Base-by-base conservation (phyloP, 2,888 invertebrate genomes). In the Apoderus coryli region DNA sequence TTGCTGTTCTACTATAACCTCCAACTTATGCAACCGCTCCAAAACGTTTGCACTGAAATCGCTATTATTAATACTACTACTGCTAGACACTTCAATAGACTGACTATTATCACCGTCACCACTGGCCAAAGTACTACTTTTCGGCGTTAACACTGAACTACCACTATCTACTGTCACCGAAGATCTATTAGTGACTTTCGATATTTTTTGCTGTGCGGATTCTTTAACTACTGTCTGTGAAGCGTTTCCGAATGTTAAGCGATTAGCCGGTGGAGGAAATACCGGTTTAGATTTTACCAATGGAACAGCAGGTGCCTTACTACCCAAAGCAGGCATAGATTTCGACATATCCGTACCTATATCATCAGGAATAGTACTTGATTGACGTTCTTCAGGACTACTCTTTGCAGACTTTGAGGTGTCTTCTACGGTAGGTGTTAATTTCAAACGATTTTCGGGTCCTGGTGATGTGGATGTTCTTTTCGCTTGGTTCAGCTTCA, bases 401-500 rank as follows among this genome's bases (percentile, higher is more conserved):
- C 61, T 63, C 38, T 64, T 26, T 3, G 36, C 16, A 3, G 64
- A 59, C 45, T 65, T 30, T 25, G 30, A 4, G n/a, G 32, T 22
- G 25, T 36, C 61, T 46, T 39, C 48, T n/a, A 39, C 32, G 9
- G 25, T n/a, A 10, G 46, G 45, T 4, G 49, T 43, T 12, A 47
- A 35, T 33, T 49, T 53, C 14, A 45, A 39, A 38, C 46, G 51
- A 10, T 44, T 40, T 33, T 49, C 44, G 34, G 54, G 28, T 40
- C 50, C 37, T 45, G 63, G 42, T 50, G 60, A 52, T 24, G 54
- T 52, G 0, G 65, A 64, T 11, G 69, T 69, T 46, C 73, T 68
- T 56, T 70, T 72, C 2, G 72, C 72, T 54, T 84, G 82, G 47
- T 76, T 80, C 40, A 78, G 64, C 50, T 81, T 81, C 41, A 84